Base-by-base conservation (phyloP, 1,140 invertebrate genomes). In the Sycophila sp. region DNA sequence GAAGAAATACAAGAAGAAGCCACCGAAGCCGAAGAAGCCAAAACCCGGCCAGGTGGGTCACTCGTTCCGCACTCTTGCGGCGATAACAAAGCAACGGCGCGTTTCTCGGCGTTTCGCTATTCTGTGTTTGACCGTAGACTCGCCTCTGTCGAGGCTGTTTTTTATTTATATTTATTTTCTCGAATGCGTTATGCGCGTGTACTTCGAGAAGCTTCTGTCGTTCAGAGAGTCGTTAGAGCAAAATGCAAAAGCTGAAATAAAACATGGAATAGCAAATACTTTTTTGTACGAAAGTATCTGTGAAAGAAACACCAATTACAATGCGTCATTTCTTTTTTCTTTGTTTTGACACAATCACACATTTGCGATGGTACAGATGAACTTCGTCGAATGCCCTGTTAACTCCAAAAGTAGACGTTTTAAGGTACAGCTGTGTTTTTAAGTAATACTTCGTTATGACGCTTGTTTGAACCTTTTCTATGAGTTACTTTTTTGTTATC, bases 1-100 rank as follows among this genome's bases (percentile, higher is more conserved):
- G 84, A 92, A 93, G 83, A 92, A 92, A 72, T 92, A 92, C 80
- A 93, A 93, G 86, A 93, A 93, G 81, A 93, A 93, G 79, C 89
- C 91, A n/a, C 89, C 91, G 0, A 92, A 92, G 75, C 91, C 91
- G 0, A 90, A 91, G 73, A 89, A 90, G 72, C 91, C 91, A 4
- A 91, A 91, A 80, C 91, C 91, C 2, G 91, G 91, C 0, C 89
- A 91, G 80, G 70, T 71, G 34, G 24, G 65, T 67, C 3, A 10
- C n/a, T 19, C 4, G 4, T n/a, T n/a, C n/a, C n/a, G n/a, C n/a
- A n/a, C n/a, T n/a, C n/a, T n/a, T n/a, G n/a, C n/a, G n/a, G n/a
- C n/a, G n/a, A n/a, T n/a, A n/a, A n/a, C n/a, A n/a, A n/a, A n/a
- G n/a, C n/a, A n/a, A n/a, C n/a, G n/a, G n/a, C n/a, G n/a, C n/a